Evolutionary conservation across 1,140 invertebrate genomes (phyloP), one percentile per base, ranked within the genome.

Genomic region (Drosophila oshimai): DNA sequence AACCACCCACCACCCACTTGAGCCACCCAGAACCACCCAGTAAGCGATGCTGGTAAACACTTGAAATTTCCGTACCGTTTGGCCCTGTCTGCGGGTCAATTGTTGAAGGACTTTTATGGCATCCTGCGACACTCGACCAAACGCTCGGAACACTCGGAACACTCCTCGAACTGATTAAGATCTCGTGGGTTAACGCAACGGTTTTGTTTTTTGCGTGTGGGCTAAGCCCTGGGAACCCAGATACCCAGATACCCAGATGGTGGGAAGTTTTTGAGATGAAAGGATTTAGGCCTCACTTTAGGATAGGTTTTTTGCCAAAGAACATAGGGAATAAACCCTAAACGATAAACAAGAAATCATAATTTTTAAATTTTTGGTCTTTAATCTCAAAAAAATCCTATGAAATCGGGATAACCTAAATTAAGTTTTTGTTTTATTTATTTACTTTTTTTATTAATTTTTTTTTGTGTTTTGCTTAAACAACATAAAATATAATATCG

Each of bases 1-100:
- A 62, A 42, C 47, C 47, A 29, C 33, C 10, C 10, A 7, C 28
- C 29, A 28, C 24, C 15, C 9, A 33, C 28, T 17, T 10, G 15
- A 18, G 22, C 4, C 22, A 31, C 6, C 34, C 49, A 39, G 31
- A 44, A n/a, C n/a, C n/a, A n/a, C n/a, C n/a, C n/a, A 58, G 69
- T 60, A 84, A 84, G 74, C 79, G 70, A 71, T 79, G 79, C 80
- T 87, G 80, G 81, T 69, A 86, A 86, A 86, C 80, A 86, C 80
- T 84, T 86, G 71, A 86, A 76, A 37, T 78, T 78, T 84, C 64
- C 75, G 69, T 68, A 46, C 70, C 57, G 75, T 53, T 53, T 79
- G 73, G 44, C 49, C 47, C 55, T 47, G 57, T 70, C 58, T 53
- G 68, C 53, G 68, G 67, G 55, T 78, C 42, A 64, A 73, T 69